Conservation (phyloP, 2,888 invertebrate genomes). For the Cepaea hortensis region DNA sequence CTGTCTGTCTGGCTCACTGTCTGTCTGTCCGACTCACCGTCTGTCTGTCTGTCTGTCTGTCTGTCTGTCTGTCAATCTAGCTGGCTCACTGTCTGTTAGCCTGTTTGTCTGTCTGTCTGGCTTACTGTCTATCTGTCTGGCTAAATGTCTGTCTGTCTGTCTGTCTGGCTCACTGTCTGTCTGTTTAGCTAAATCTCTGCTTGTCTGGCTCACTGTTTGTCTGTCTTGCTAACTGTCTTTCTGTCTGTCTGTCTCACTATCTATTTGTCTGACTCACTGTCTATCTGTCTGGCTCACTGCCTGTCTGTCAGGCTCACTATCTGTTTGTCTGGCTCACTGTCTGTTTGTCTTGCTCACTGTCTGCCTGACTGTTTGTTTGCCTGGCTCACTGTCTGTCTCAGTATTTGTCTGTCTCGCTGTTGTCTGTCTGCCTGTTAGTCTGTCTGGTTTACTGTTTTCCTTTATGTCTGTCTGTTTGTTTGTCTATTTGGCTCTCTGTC, state of each 20-base stretch:
- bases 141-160: neutral
- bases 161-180: neutral
- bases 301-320: neutral
- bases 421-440: neutral
- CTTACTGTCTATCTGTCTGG: neutral
- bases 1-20: neutral
- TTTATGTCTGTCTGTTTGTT: neutral
- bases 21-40: neutral
- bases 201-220: neutral
- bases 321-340: neutral
- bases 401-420: neutral
- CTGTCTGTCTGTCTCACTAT: neutral
- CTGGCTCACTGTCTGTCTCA: neutral
- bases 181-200: neutral
- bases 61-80: neutral
- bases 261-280: neutral
- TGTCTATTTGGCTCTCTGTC: neutral
- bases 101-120: neutral
- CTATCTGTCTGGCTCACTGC: neutral
- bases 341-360: neutral
- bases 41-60: constrained; percentile 1
- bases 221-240: neutral
- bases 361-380: neutral
- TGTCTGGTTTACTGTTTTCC: neutral
- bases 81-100: neutral